Conservation (phyloP, 92 coral and sea anemone species). For the Zoanthus gigantus region DNA sequence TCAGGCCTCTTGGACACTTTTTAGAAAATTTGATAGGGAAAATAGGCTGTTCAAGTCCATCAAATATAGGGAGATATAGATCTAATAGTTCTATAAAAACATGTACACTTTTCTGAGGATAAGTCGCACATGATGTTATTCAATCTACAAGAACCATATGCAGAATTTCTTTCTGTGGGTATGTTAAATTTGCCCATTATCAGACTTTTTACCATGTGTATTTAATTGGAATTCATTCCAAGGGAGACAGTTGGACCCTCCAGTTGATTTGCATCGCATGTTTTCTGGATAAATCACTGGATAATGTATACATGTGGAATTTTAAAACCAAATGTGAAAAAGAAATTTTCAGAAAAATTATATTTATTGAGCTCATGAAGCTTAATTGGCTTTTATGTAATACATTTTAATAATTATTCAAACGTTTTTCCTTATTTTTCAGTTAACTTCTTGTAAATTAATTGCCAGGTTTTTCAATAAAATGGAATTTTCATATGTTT, state of each 20-base stretch:
- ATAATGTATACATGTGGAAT: constrained; percentile 20
- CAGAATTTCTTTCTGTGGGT: too few species aligned
- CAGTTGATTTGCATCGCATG: constrained; percentile 8
- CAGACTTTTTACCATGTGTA: constrained; percentile 14
- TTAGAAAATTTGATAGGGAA: too few species aligned
- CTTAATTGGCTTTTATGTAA: neutral
- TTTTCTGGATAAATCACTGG: constrained; percentile 15
- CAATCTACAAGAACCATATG: too few species aligned
- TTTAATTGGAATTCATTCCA: neutral
- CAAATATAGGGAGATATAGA: too few species aligned
- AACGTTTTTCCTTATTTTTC: neutral
- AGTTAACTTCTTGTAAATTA: neutral
- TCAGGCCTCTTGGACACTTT: too few species aligned
- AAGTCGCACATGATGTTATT: too few species aligned
- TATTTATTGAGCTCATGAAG: neutral
- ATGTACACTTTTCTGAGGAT: too few species aligned
- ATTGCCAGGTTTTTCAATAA: neutral
- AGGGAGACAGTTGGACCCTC: constrained; percentile 1
- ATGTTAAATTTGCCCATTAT: neutral
- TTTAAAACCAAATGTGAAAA: constrained; percentile 3
- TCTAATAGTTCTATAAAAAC: too few species aligned
- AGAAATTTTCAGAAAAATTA: neutral
- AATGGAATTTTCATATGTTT: neutral
- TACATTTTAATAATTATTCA: neutral
- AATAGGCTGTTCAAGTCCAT: too few species aligned